Conservation (phyloP, 2,888 invertebrate genomes). For the Aplocera efformata region DNA sequence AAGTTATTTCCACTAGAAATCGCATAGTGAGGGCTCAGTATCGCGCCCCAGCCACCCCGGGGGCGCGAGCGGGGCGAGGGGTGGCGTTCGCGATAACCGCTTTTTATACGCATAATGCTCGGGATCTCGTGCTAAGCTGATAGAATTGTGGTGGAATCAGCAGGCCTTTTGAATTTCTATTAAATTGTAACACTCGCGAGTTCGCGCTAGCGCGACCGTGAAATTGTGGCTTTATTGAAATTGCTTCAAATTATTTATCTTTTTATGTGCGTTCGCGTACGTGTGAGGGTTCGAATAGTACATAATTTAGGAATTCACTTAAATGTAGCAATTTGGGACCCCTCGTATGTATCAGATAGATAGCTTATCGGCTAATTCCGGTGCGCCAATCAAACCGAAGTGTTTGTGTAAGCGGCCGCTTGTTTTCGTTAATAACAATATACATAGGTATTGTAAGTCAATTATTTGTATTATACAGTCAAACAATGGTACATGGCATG, state of each 20-base stretch:
- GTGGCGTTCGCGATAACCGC: conserved; percentile 64
- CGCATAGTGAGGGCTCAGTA: conserved; percentile 39
- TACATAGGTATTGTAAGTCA: conserved; percentile 8
- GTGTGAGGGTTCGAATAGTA: conserved; percentile 23
- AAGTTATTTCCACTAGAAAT: conserved; percentile 46
- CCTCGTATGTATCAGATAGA: not conserved
- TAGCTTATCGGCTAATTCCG: not conserved
- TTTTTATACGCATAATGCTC: conserved; percentile 78
- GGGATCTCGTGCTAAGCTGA: conserved; percentile 77
- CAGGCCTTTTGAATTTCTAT: conserved; percentile 79
- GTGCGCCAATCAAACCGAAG: conserved; percentile 1
- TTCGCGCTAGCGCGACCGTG: conserved; percentile 73
- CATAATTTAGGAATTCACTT: conserved; percentile 12
- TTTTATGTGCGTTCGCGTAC: conserved; percentile 37
- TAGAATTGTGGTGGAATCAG: conserved; percentile 78
- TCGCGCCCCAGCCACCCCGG: conserved; percentile 31
- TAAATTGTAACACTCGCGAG: conserved; percentile 76
- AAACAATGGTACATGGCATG: conserved; percentile 2
- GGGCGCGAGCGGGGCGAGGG: conserved; percentile 16
- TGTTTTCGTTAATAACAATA: conserved; percentile 8
- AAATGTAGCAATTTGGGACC: not conserved
- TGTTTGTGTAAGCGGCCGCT: not conserved
- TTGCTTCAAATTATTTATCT: conserved; percentile 66
- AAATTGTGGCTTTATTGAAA: conserved; percentile 77
- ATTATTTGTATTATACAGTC: conserved; percentile 6